Conservation (phyloP, 2,113 vertebrate species). For the Aspiorhynchus laticeps region DNA sequence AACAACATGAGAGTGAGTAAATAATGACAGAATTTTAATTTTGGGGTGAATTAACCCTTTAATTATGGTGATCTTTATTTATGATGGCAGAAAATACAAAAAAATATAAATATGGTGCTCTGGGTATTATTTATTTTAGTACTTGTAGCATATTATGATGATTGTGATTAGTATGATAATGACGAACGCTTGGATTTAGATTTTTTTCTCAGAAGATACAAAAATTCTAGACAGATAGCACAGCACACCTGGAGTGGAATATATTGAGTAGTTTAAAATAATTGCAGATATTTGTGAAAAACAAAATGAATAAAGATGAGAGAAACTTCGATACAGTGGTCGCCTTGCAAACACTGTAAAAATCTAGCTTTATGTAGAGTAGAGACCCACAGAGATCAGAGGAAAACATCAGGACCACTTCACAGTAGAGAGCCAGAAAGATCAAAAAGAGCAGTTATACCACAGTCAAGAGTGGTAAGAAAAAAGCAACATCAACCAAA, state of each 20-base stretch:
- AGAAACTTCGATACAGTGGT: not conserved
- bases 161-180: not conserved
- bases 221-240: not conserved
- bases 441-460: conserved; percentile 10
- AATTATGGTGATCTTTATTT: no score
- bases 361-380: not conserved
- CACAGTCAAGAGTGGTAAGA: conserved; percentile 11
- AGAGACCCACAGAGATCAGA: conserved; percentile 11
- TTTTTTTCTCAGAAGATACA: not conserved
- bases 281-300: not conserved
- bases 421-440: conserved; percentile 6
- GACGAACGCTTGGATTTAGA: not conserved
- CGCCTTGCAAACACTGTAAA: not conserved
- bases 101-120: not conserved
- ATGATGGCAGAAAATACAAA: not conserved
- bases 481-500: conserved; percentile 13
- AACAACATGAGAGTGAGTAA: no score
- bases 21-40: no score
- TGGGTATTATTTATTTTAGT: not conserved
- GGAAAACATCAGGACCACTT: conserved; percentile 27
- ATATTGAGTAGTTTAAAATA: not conserved
- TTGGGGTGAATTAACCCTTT: no score
- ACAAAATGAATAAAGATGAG: not conserved
- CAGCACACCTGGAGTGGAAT: not conserved
- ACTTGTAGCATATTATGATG: not conserved